Conservation (phyloP, 2,888 invertebrate species). For the Chymomyza caudatula region DNA sequence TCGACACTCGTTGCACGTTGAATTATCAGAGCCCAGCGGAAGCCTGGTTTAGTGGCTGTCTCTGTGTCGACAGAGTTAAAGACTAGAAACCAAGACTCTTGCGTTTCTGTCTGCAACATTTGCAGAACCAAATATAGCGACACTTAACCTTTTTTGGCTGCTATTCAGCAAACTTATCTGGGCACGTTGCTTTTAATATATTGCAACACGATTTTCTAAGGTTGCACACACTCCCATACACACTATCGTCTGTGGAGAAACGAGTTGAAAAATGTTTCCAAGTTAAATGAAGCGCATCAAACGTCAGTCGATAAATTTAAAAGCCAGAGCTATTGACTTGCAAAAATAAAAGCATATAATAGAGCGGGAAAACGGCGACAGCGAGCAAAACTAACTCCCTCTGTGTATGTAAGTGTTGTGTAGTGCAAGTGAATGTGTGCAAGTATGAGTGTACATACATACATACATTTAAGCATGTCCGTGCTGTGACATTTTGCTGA, state of each 20-base stretch:
- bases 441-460: constrained; percentile 40
- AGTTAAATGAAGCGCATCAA: constrained; percentile 72
- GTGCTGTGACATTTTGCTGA: constrained; percentile 66
- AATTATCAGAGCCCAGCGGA: constrained; percentile 35
- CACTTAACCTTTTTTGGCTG: constrained; percentile 40
- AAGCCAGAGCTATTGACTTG: constrained; percentile 73
- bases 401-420: neutral
- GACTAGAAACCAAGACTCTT: constrained; percentile 15
- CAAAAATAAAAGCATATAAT: constrained; percentile 69
- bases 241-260: constrained; percentile 11
- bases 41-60: neutral
- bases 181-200: constrained; percentile 15
- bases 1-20: constrained; percentile 28
- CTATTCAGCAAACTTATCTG: constrained; percentile 8
- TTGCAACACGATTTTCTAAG: neutral
- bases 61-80: neutral
- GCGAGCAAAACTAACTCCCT: neutral
- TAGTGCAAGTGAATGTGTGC: constrained; percentile 49
- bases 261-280: constrained; percentile 72
- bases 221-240: neutral
- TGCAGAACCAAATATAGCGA: constrained; percentile 53
- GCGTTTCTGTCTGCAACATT: constrained; percentile 34
- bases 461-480: too few relatives aligned
- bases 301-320: constrained; percentile 73
- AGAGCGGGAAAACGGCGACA: constrained; percentile 15